Evolutionary conservation across 2,888 invertebrate genomes (phyloP).

Genomic region (Mythimna ferrago): DNA sequence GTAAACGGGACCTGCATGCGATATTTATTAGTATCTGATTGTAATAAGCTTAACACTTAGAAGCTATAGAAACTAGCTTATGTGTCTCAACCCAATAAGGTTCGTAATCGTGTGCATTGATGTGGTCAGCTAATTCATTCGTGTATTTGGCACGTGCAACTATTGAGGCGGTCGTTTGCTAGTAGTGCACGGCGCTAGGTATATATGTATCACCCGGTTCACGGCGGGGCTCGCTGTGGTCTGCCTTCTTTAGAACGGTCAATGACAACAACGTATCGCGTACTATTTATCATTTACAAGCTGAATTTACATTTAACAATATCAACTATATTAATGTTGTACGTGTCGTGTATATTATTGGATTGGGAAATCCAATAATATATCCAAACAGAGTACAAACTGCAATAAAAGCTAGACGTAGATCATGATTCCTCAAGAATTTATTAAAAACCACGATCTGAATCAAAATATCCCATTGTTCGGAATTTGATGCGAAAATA

Average conservation of each 20-base stretch:
- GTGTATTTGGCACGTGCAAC: constrained; percentile 16
- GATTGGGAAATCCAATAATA: no score
- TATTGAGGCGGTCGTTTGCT: not conserved
- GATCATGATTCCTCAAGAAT: not conserved
- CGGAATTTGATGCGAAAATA: not conserved
- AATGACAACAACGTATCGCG: constrained; percentile 15
- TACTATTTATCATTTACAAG: constrained; percentile 24
- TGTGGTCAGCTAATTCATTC: constrained; percentile 1
- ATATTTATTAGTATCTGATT: not conserved
- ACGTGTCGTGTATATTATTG: constrained; percentile 1
- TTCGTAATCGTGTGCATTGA: not conserved
- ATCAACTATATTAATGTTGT: not conserved
- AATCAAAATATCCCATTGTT: not conserved
- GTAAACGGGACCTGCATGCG: not conserved
- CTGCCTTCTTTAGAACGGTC: not conserved
- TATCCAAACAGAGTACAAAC: not conserved
- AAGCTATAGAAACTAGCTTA: not conserved
- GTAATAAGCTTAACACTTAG: not conserved
- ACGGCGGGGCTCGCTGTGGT: not conserved
- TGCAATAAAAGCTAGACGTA: not conserved
- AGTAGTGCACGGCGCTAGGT: not conserved
- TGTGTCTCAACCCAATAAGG: not conserved
- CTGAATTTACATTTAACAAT: constrained; percentile 23
- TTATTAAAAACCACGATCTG: no score
- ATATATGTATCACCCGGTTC: no score